Evolutionary conservation across 2,797 vertebrate genomes (phyloP).

Genomic region (Hydrophis major): DNA sequence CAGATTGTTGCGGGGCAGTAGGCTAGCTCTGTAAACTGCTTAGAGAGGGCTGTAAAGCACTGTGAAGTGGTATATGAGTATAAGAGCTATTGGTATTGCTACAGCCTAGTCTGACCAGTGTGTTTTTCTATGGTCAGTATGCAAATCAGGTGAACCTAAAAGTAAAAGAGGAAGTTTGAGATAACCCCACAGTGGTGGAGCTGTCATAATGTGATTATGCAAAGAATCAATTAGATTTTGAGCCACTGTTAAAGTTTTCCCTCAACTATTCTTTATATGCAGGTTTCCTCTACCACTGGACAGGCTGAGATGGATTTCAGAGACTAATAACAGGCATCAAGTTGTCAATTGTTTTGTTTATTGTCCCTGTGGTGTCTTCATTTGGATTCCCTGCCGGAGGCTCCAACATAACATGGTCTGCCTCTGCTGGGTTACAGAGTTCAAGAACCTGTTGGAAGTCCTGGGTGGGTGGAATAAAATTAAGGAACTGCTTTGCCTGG

Average conservation of each 20-base stretch:
- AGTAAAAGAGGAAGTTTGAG: background rate
- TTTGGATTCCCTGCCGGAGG: background rate
- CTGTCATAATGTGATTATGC: background rate
- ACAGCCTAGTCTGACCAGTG: background rate
- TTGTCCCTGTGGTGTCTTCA: background rate
- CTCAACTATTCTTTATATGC: background rate
- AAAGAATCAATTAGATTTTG: background rate
- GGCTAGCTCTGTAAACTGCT: background rate
- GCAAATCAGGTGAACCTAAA: background rate
- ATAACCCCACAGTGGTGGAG: background rate
- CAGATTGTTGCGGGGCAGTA: background rate
- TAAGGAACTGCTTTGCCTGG: background rate
- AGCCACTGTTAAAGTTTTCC: background rate
- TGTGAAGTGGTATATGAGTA: background rate
- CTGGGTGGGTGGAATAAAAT: background rate
- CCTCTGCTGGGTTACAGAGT: background rate
- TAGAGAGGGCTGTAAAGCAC: no score
- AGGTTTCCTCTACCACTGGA: background rate
- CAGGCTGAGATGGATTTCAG: background rate
- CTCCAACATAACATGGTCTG: background rate
- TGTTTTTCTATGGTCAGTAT: background rate
- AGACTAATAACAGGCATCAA: background rate
- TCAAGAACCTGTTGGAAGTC: background rate
- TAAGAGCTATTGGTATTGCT: background rate
- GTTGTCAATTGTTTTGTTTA: conserved; percentile 5